Evolutionary conservation across 2,113 vertebrate species (phyloP).

Genomic region (Neolamprologus variostigma): DNA sequence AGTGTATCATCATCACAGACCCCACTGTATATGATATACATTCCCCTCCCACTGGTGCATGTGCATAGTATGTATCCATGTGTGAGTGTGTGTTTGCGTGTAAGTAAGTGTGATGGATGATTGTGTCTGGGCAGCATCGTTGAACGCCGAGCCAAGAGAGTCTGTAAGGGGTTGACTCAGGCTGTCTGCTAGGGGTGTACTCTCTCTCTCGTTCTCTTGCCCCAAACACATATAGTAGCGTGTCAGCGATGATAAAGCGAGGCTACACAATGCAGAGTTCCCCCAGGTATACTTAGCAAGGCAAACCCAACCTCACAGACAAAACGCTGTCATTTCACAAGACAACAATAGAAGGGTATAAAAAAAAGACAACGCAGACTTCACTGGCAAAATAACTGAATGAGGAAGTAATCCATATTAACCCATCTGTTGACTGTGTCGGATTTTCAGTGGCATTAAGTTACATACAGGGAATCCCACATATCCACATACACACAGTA

Average conservation of each 20-base stretch:
- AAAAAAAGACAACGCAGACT: neutral
- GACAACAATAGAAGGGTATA: neutral
- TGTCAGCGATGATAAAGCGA: conserved; percentile 59
- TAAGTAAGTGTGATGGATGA: conserved; percentile 42
- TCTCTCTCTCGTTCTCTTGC: neutral
- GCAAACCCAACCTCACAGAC: conserved; percentile 35
- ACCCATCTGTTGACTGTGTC: neutral
- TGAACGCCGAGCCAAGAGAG: neutral
- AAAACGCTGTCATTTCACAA: conserved; percentile 11
- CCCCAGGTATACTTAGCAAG: conserved; percentile 62
- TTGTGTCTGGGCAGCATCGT: neutral
- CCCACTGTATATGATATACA: neutral
- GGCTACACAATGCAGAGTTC: conserved; percentile 25
- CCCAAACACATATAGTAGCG: neutral
- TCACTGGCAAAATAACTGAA: neutral
- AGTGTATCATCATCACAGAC: neutral
- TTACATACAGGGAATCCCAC: neutral
- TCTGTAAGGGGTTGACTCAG: neutral
- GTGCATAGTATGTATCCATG: neutral
- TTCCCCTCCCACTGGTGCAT: neutral
- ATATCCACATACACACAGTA: neutral
- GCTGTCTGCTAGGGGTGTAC: neutral
- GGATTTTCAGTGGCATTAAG: neutral
- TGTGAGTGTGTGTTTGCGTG: neutral
- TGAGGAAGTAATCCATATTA: conserved; percentile 6